Evolutionary conservation across 2,888 invertebrate species (phyloP).

Genomic region (Elmis aenea): DNA sequence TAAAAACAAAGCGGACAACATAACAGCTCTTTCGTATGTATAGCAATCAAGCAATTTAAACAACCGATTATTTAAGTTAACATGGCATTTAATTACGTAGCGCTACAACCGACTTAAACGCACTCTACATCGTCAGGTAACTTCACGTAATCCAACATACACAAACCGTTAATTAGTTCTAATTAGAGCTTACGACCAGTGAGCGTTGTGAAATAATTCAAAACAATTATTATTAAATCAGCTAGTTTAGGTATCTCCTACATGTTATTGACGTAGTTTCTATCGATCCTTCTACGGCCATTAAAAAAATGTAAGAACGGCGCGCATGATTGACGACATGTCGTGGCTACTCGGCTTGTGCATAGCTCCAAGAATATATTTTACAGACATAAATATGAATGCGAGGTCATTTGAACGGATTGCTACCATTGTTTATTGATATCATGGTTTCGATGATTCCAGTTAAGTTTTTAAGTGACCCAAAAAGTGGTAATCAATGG

Average conservation of each 20-base stretch:
- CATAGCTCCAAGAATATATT: no score
- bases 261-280: conserved; percentile 6
- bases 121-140: conserved; percentile 21
- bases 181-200: conserved; percentile 25
- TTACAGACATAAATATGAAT: no score
- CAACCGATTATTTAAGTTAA: conserved; percentile 29
- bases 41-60: conserved; percentile 26
- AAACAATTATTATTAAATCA: conserved; percentile 29
- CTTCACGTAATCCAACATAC: conserved; percentile 21
- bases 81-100: conserved; percentile 30
- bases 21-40: conserved; percentile 11
- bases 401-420: no score
- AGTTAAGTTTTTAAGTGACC: no score
- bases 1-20: conserved; percentile 15
- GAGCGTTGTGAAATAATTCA: conserved; percentile 25
- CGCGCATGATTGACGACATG: conserved; percentile 4
- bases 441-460: no score
- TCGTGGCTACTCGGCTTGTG: no score
- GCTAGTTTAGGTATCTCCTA: conserved; percentile 15
- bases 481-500: no score
- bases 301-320: conserved; percentile 6
- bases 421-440: no score
- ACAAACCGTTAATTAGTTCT: conserved; percentile 29
- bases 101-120: conserved; percentile 26
- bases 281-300: conserved; percentile 9